A percentile compares a stretch with the other conserved stretches of the same genome.
Conservation (phyloP, 2,113 vertebrate genomes). For the Meleagris gallopavo region DNA sequence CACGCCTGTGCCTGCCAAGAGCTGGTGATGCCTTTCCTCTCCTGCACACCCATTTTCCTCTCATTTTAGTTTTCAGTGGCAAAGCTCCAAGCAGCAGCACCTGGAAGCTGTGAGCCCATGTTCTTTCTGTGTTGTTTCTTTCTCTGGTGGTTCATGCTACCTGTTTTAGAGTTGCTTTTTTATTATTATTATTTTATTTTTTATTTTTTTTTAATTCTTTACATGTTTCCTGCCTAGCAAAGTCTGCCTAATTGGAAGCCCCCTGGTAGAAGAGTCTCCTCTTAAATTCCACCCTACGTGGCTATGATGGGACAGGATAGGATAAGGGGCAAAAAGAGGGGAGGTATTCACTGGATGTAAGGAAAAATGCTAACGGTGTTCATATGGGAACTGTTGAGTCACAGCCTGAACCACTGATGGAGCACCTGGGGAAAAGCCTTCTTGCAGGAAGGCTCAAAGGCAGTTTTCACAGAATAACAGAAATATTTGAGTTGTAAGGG, state of each 20-base stretch:
- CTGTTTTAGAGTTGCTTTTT: not conserved
- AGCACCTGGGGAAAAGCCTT: too few species aligned
- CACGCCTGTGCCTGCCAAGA: not conserved
- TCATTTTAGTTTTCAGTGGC: not conserved
- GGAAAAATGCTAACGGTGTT: too few species aligned
- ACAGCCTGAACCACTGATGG: too few species aligned
- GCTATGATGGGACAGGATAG: fast-evolving
- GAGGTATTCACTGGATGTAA: too few species aligned
- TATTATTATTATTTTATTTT: not conserved
- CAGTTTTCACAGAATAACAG: too few species aligned
- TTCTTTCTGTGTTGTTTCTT: too few species aligned
- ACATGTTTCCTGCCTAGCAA: not conserved
- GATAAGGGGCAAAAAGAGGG: too few species aligned
- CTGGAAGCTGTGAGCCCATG: fast-evolving
- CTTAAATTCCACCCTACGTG: fast-evolving
- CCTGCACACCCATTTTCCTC: not conserved
- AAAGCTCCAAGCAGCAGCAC: not conserved
- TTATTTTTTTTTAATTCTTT: not conserved
- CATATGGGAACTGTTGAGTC: too few species aligned
- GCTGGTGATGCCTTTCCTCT: not conserved
- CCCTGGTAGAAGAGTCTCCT: not conserved
- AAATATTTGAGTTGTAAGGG: too few species aligned
- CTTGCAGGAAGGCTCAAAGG: not conserved
- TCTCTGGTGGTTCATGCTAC: fast-evolving
- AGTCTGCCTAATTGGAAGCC: not conserved